Conservation (phyloP, 2,113 vertebrate species). For the Pedionomus torquatus region DNA sequence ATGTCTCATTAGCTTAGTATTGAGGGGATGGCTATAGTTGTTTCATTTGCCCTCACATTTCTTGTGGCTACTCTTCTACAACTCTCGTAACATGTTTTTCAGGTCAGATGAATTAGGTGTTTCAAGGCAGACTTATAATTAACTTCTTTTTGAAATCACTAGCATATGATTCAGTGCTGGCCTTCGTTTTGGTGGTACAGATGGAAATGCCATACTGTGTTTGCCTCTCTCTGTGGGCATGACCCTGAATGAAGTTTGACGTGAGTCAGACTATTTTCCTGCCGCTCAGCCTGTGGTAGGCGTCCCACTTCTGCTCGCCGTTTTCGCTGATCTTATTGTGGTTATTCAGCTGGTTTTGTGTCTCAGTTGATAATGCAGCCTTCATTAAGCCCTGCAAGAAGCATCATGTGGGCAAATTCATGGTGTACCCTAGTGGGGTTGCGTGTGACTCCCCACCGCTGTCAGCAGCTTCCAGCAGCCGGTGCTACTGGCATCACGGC, state of each 20-base stretch:
- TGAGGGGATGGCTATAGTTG: not conserved
- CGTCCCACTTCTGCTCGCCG: rapidly evolving
- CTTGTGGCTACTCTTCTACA: not conserved
- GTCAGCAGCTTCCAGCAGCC: rapidly evolving
- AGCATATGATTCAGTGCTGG: not conserved
- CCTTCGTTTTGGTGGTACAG: not conserved
- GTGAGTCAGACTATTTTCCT: not conserved
- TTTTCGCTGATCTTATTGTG: not conserved
- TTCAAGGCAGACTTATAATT: constrained; percentile 22
- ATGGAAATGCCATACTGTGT: rapidly evolving
- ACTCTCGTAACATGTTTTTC: not conserved
- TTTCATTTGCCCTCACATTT: not conserved
- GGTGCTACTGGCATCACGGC: not conserved
- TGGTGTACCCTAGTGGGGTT: not conserved
- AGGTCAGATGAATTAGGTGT: not conserved
- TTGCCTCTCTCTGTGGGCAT: not conserved
- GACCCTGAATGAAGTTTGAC: not conserved
- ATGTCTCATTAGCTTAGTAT: not conserved
- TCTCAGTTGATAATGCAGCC: not conserved
- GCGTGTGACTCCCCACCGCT: rapidly evolving
- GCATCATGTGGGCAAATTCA: not conserved
- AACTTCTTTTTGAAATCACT: not conserved
- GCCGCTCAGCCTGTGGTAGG: not conserved
- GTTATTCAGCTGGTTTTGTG: not conserved
- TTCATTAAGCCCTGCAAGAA: not conserved